Percentiles rank a stretch among this genome's conserved stretches.
Evolutionary conservation across 2,113 vertebrate genomes (phyloP).

Genomic region (Macrotis lagotis): DNA sequence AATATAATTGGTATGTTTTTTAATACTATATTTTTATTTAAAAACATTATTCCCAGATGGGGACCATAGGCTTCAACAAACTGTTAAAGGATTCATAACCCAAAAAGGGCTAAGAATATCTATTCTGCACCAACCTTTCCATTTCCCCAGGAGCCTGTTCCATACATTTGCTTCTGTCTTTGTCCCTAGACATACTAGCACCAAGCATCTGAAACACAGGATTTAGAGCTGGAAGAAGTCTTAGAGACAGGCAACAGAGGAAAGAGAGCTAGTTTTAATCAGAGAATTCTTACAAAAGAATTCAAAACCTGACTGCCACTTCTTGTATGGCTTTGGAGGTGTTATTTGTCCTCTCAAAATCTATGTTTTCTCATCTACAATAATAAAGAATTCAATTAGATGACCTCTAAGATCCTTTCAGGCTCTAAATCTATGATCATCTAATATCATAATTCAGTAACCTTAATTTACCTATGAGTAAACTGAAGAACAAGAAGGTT

Average conservation of each 20-base stretch:
- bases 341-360: background rate
- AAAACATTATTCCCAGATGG: background rate
- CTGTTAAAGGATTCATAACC: background rate
- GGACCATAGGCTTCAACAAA: background rate
- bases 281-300: background rate
- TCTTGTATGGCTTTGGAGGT: background rate
- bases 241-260: background rate
- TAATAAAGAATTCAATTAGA: background rate
- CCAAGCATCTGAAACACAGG: background rate
- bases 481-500: background rate
- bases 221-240: background rate
- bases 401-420: background rate
- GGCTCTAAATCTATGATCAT: background rate
- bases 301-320: background rate
- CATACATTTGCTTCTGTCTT: background rate
- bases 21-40: background rate
- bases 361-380: background rate
- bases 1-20: background rate
- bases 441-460: background rate
- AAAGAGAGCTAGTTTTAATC: background rate
- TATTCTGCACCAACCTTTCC: background rate
- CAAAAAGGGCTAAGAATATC: background rate
- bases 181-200: background rate
- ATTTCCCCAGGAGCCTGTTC: background rate
- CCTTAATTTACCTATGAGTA: background rate